Base-by-base conservation (phyloP, 2,888 invertebrate genomes). In the Callyntrura guangdongensis region DNA sequence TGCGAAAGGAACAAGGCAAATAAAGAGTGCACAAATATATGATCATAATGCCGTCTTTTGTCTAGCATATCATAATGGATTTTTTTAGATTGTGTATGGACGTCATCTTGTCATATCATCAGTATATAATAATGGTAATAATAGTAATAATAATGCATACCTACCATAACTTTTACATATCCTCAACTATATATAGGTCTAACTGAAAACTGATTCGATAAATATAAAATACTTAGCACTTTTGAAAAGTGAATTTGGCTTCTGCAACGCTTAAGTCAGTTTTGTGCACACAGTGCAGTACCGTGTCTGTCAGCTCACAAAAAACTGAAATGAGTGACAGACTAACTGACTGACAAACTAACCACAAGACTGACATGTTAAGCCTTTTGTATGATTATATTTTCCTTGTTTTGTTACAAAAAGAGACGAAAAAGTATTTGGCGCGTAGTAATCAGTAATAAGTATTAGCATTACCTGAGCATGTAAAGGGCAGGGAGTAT, bases 171-270 rank as follows among this genome's bases (percentile, higher is more conserved):
- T n/a, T n/a, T n/a, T n/a, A 36, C 14, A 69, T 2, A n/a, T n/a
- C n/a, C n/a, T n/a, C n/a, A n/a, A n/a, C n/a, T n/a, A n/a, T n/a
- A n/a, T n/a, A n/a, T n/a, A n/a, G n/a, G n/a, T n/a, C n/a, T n/a
- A n/a, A n/a, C n/a, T n/a, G n/a, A n/a, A n/a, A n/a, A n/a, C n/a
- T n/a, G n/a, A n/a, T n/a, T n/a, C n/a, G n/a, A n/a, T n/a, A n/a
- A n/a, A n/a, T n/a, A n/a, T n/a, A n/a, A n/a, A n/a, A n/a, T n/a
- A n/a, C n/a, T n/a, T n/a, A n/a, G n/a, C n/a, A n/a, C n/a, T n/a
- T n/a, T n/a, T n/a, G 74, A 89, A 83, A 84, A 77, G 56, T 89
- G 89, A 84, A 53, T 69, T 36, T 81, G 36, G 72, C 79, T 56
- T 53, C 53, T 81, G 81, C 53, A 36, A 36, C 36, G 6, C 6